phyloP scores from a whole-genome alignment of 2,888 invertebrate species.

The Podotricha telesiphe region DNA sequence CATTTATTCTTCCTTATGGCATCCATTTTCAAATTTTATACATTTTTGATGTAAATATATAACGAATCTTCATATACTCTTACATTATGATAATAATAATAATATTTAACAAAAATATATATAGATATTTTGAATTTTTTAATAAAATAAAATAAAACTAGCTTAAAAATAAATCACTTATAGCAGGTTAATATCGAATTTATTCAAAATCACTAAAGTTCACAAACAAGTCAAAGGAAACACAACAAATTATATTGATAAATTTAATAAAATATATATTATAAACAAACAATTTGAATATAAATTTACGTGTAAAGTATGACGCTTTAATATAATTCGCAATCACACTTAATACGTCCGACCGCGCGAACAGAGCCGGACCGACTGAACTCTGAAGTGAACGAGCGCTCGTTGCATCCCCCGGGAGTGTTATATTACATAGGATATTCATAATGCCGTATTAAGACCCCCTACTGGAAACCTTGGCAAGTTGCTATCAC shows the following conservation, averaged over 20 bases:
- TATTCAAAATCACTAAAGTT: neutral
- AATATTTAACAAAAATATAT: neutral
- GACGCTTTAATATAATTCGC: neutral
- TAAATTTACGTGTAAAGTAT: slow-evolving; percentile 33
- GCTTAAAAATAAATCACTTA: neutral
- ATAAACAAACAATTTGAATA: neutral
- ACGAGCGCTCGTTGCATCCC: slow-evolving; percentile 31
- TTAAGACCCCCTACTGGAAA: neutral
- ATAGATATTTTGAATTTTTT: too few relatives aligned
- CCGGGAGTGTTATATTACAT: slow-evolving; percentile 10
- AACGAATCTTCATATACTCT: neutral
- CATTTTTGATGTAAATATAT: slow-evolving; percentile 6
- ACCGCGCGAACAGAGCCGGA: slow-evolving; percentile 17
- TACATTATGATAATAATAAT: neutral
- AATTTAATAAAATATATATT: neutral
- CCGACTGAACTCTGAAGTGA: slow-evolving; percentile 22
- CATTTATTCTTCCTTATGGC: slow-evolving; percentile 38
- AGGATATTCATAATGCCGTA: neutral
- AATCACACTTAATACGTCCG: slow-evolving; percentile 21
- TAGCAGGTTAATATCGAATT: neutral
- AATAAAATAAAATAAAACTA: too few relatives aligned
- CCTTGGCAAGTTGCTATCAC: neutral
- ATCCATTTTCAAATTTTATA: slow-evolving; percentile 43
- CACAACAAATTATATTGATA: neutral
- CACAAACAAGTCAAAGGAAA: neutral